Conservation (phyloP, 2,888 invertebrate genomes). For the Callyntrura guangdongensis region DNA sequence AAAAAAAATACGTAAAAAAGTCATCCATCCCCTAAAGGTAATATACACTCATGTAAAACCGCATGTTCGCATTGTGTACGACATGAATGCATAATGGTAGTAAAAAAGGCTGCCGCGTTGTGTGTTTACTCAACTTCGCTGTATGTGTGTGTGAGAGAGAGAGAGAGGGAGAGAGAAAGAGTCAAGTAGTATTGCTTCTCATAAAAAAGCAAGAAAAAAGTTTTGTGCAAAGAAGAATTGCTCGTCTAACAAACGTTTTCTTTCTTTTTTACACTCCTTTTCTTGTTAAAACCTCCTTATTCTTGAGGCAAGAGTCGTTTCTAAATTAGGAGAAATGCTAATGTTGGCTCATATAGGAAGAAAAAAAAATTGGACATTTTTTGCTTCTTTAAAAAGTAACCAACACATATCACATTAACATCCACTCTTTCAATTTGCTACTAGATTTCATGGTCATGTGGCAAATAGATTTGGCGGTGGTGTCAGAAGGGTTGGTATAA, state of each 20-base stretch:
- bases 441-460: conserved; percentile 42
- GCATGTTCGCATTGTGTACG: conserved; percentile 73
- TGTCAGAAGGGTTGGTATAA: neutral
- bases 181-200: neutral
- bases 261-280: conserved; percentile 36
- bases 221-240: conserved; percentile 45
- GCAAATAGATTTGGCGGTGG: conserved; percentile 42
- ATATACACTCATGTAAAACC: conserved; percentile 71
- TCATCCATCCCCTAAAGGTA: conserved; percentile 58
- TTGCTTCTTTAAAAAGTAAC: conserved; percentile 56
- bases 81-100: conserved; percentile 73
- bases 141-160: neutral
- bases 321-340: conserved; percentile 72
- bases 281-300: conserved; percentile 44
- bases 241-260: neutral
- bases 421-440: conserved; percentile 68
- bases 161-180: too few relatives aligned
- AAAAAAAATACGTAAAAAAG: conserved; percentile 60
- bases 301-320: conserved; percentile 51
- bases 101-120: conserved; percentile 62
- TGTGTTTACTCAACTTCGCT: conserved; percentile 4
- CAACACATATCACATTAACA: conserved; percentile 46
- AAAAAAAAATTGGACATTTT: conserved; percentile 32
- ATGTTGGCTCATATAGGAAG: conserved; percentile 37
- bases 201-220: conserved; percentile 21